Evolutionary conservation across 1,140 invertebrate species (phyloP).

Genomic region (Paraescarpia echinospica): DNA sequence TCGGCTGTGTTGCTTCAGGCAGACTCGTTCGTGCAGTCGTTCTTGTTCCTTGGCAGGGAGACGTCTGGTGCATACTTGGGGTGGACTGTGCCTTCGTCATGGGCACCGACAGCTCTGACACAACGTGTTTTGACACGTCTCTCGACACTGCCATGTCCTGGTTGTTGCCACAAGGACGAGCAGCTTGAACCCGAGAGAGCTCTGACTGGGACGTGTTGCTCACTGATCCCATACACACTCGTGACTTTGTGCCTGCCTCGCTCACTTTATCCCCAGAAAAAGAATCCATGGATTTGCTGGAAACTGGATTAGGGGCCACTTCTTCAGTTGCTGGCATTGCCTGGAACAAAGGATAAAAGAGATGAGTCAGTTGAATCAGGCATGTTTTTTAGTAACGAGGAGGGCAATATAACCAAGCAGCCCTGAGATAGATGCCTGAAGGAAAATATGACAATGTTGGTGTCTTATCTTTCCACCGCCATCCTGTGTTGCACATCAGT

Average conservation of each 20-base stretch:
- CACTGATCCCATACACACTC: not conserved
- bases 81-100: not conserved
- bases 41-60: not conserved
- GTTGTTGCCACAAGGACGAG: not conserved
- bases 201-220: not conserved
- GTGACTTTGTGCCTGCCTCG: not conserved
- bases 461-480: too few relatives aligned
- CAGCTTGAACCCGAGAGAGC: not conserved
- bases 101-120: not conserved
- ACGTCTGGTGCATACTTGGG: not conserved
- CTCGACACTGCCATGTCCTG: not conserved
- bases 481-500: too few relatives aligned
- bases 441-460: too few relatives aligned
- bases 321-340: constrained; percentile 8
- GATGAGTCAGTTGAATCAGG: not conserved
- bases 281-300: constrained; percentile 21
- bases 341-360: not conserved
- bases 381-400: too few relatives aligned
- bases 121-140: not conserved
- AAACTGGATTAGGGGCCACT: constrained; percentile 22
- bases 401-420: too few relatives aligned
- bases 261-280: not conserved
- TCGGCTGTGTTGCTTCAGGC: not conserved
- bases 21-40: not conserved
- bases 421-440: too few relatives aligned